Evolutionary conservation across 1,140 invertebrate genomes (phyloP).

Genomic region (Penaeus vannamei): DNA sequence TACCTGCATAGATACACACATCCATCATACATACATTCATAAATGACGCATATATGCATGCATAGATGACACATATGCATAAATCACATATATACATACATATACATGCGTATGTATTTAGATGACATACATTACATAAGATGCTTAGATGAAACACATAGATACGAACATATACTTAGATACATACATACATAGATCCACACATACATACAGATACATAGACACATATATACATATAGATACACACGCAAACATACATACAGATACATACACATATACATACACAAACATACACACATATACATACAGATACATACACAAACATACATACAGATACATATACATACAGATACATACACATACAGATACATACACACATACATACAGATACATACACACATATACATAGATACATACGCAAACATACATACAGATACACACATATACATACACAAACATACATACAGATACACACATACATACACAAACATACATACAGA

Average conservation of each 20-base stretch:
- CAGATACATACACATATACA: neutral
- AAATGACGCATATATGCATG: neutral
- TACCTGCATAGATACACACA: slow-evolving; percentile 34
- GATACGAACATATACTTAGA: neutral
- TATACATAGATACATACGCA: slow-evolving; percentile 2
- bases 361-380: slow-evolving; percentile 35
- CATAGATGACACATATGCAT: neutral
- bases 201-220: slow-evolving; percentile 26
- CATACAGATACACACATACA: slow-evolving; percentile 4
- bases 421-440: neutral
- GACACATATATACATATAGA: slow-evolving; percentile 8
- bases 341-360: slow-evolving; percentile 14
- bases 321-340: slow-evolving; percentile 34
- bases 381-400: neutral
- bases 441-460: neutral
- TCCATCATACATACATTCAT: neutral
- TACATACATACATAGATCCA: neutral
- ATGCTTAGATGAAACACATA: neutral
- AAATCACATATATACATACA: neutral
- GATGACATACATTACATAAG: neutral
- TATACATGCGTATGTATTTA: neutral
- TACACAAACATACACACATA: neutral
- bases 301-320: neutral
- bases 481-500: neutral
- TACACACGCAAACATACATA: neutral